A percentile compares a stretch with the other conserved stretches of the same genome.
These are phyloP conservation scores for Tragulus kanchil DNA, from an alignment of 2,113 vertebrate species.

Conservation along the genomic window DNA sequence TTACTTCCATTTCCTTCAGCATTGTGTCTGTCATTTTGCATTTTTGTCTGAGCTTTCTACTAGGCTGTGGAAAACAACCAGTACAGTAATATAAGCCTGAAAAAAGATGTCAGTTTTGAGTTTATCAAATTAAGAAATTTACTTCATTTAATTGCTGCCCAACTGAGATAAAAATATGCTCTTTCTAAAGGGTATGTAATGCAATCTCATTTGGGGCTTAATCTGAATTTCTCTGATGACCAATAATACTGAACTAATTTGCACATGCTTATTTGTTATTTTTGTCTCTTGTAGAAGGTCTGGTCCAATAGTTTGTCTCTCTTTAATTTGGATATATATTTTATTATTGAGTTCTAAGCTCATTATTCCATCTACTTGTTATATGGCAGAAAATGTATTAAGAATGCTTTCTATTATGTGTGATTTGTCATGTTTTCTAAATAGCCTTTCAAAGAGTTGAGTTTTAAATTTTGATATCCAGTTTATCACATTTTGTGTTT, in stretches of 20 bases:
- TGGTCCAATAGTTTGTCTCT: background rate
- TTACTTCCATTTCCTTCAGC: background rate
- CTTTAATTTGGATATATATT: background rate
- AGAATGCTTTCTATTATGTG: background rate
- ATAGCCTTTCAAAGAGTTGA: background rate
- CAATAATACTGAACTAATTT: background rate
- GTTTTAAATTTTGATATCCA: background rate
- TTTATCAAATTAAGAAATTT: background rate
- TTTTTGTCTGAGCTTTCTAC: background rate
- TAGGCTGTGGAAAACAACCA: background rate
- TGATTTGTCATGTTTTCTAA: background rate
- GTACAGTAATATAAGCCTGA: background rate
- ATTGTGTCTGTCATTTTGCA: background rate
- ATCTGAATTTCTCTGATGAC: background rate
- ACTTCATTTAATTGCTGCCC: background rate
- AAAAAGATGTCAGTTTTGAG: background rate
- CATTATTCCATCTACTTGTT: background rate
- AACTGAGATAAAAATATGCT: background rate
- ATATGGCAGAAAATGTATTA: background rate
- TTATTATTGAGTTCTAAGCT: slow-evolving; percentile 4
- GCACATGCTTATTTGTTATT: background rate
- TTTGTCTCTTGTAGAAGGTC: background rate
- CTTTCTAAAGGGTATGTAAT: background rate
- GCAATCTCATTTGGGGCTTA: background rate
- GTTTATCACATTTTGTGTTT: background rate